Conservation (phyloP, 2,797 vertebrate species). For the Spea hammondii region DNA sequence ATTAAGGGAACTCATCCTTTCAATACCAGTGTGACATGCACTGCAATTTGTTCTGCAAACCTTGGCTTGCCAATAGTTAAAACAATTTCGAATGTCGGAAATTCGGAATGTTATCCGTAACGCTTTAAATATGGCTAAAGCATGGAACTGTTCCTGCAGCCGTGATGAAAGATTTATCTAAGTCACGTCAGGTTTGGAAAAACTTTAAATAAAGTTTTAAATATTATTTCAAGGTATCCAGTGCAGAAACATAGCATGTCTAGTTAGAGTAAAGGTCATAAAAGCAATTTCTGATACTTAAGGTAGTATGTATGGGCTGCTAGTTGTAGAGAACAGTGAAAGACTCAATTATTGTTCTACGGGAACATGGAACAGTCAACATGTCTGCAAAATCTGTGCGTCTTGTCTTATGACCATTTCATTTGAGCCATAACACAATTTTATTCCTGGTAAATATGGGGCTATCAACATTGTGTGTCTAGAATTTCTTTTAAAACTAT, state of each 20-base stretch:
- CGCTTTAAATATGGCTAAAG: conserved; percentile 45
- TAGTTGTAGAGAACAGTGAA: conserved; percentile 10
- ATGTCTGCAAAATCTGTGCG: neutral
- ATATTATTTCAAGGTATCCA: conserved; percentile 40
- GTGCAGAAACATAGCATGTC: conserved; percentile 37
- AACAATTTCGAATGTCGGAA: conserved; percentile 17
- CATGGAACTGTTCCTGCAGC: conserved; percentile 43
- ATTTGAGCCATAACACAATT: neutral
- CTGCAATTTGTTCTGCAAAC: neutral
- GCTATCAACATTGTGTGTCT: neutral
- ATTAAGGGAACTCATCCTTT: neutral
- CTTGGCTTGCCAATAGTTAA: conserved; percentile 39
- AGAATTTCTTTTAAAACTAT: neutral
- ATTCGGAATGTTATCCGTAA: conserved; percentile 47
- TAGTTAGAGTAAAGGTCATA: conserved; percentile 31
- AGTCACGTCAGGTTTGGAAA: conserved; percentile 38
- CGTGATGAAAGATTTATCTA: conserved; percentile 48
- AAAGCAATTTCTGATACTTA: conserved; percentile 21
- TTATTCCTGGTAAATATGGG: neutral
- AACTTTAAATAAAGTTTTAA: conserved; percentile 51
- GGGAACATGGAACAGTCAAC: conserved; percentile 5
- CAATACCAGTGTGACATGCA: neutral
- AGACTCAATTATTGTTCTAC: conserved; percentile 26
- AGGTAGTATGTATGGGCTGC: neutral
- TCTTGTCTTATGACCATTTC: neutral